Base-by-base conservation (phyloP, 1,140 invertebrate species). In the Dreissena polymorpha region DNA sequence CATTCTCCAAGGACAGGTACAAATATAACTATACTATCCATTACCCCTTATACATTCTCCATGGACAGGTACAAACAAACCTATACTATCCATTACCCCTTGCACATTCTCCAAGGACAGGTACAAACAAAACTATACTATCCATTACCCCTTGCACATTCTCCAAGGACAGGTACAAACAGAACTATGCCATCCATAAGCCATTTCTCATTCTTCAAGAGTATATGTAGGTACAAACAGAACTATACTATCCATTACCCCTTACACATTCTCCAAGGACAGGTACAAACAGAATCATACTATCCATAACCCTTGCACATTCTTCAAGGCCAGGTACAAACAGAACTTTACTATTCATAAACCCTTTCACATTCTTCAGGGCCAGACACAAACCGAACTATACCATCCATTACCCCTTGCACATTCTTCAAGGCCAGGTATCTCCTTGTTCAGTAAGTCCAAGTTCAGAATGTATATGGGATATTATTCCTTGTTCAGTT, bases 311-410 rank as follows among this genome's bases (percentile, higher is more conserved):
- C 97, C 98, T 94, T 98, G 77, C 95, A 95, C 29, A 94, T 95
- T 49, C 73, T 88, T 29, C 83, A 81, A 64, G 95, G 95, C 79
- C 95, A 95, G 93, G 95, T 96, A 97, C 90, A 95, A 95, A 0
- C 98, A 99, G 87, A 98, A 99, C 93, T 99, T 97, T 90, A 97
- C 97, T 5, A 93, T 99, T 0, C 95, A 96, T 81, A 97, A 98
- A 94, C 97, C 98, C 0, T 94, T 98, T 77, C 95, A 95, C 29
- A 94, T 95, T 49, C 73, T n/a, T n/a, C n/a, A n/a, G n/a, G 21
- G 97, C 99, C 93, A 96, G 96, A 2, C 97, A 97, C 90, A 95
- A 95, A 0, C 98, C 99, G 87, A 98, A 99, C 93, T 99, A 97
- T 90, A 97, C 97, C 5, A 93, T 99, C 0, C 95, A 96, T 81